Conservation (phyloP, 2,888 invertebrate genomes). For the Matsumyia berberina region DNA sequence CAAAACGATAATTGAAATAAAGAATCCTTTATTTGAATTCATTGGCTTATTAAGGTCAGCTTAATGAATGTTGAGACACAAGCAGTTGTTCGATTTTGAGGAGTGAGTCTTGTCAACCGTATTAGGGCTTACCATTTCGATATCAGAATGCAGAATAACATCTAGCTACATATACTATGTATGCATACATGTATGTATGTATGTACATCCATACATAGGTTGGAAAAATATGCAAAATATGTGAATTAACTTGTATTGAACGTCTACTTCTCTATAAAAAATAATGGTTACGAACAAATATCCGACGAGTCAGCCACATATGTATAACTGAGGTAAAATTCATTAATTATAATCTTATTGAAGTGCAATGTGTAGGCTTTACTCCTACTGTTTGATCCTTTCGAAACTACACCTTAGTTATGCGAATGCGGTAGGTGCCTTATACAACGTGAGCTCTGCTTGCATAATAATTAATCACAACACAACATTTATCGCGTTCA, state of each 20-base stretch:
- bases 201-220: too few relatives aligned
- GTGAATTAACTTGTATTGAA: slow-evolving; percentile 22
- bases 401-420: slow-evolving; percentile 13
- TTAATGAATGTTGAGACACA: slow-evolving; percentile 1
- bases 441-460: background rate
- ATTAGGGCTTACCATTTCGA: slow-evolving; percentile 23
- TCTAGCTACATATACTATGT: too few relatives aligned
- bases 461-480: slow-evolving; percentile 43
- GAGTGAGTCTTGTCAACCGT: background rate
- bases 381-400: slow-evolving; percentile 41
- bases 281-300: slow-evolving; percentile 4
- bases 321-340: too few relatives aligned
- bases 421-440: slow-evolving; percentile 1
- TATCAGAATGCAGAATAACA: slow-evolving; percentile 9
- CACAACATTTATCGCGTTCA: too few relatives aligned
- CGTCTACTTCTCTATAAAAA: background rate
- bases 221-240: slow-evolving; percentile 1
- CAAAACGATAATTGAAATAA: background rate
- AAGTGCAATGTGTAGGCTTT: slow-evolving; percentile 15
- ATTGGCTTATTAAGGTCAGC: slow-evolving; percentile 5
- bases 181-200: background rate
- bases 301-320: slow-evolving; percentile 3
- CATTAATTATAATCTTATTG: slow-evolving; percentile 28
- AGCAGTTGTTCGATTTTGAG: slow-evolving; percentile 10
- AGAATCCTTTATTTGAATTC: background rate